Conservation (phyloP, 2,113 vertebrate species). For the Penelope pileata region DNA sequence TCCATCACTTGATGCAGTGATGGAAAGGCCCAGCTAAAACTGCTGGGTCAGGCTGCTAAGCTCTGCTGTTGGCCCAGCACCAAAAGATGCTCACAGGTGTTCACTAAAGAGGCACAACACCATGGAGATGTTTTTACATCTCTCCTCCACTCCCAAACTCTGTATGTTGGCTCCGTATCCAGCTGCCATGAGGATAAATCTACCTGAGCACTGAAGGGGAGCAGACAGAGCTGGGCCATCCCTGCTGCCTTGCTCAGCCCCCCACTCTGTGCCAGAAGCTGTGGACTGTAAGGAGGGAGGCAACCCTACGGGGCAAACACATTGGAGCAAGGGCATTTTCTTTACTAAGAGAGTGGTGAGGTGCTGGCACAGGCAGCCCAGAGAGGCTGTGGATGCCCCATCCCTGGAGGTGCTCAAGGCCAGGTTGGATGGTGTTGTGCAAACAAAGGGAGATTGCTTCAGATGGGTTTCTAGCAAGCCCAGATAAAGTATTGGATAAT, state of each 20-base stretch:
- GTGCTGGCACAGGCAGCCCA: no score
- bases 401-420: no score
- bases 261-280: fast-evolving
- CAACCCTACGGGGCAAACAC: not conserved
- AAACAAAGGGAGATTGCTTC: no score
- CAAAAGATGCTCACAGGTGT: not conserved
- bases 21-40: not conserved
- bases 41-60: not conserved
- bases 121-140: not conserved
- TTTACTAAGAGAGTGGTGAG: no score
- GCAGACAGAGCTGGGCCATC: no score
- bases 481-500: no score
- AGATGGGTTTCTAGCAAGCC: no score
- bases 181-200: no score
- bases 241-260: not conserved
- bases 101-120: not conserved
- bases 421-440: no score
- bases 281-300: not conserved
- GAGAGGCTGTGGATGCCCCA: no score
- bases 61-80: not conserved
- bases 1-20: not conserved
- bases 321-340: not conserved
- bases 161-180: no score
- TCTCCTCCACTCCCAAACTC: not conserved
- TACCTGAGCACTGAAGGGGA: no score